These are phyloP conservation scores for Acholoe squamosa DNA, from an alignment of 2,888 invertebrate species.

Conservation along the genomic window DNA sequence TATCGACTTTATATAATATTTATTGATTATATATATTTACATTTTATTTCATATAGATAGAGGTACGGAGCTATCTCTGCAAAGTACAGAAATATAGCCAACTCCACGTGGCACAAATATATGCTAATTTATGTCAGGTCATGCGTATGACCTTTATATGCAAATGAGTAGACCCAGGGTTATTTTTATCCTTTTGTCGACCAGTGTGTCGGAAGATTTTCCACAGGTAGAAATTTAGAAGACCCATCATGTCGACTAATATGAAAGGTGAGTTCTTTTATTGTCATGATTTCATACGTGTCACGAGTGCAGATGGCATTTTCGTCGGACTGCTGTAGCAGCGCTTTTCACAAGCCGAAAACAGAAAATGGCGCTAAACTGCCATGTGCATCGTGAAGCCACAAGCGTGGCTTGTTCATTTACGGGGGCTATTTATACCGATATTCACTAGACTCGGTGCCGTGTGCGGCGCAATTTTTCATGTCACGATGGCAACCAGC, in stretches of 20 bases:
- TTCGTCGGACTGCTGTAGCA: not conserved
- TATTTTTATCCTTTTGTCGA: slow-evolving; percentile 62
- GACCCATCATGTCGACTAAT: slow-evolving; percentile 53
- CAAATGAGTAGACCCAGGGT: slow-evolving; percentile 49
- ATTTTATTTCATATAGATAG: not conserved
- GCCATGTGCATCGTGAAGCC: slow-evolving; percentile 52
- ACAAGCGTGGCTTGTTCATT: slow-evolving; percentile 58
- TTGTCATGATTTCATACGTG: slow-evolving; percentile 13
- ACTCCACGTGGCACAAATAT: slow-evolving; percentile 28
- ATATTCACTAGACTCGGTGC: slow-evolving; percentile 36
- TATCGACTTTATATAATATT: too few species aligned
- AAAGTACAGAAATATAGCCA: slow-evolving; percentile 26
- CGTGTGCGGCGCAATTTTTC: slow-evolving; percentile 30
- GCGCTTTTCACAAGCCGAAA: slow-evolving; percentile 38
- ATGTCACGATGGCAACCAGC: not conserved
- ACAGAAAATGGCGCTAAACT: slow-evolving; percentile 58
- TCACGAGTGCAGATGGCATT: not conserved
- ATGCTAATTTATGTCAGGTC: slow-evolving; percentile 62
- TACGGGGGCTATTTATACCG: slow-evolving; percentile 55
- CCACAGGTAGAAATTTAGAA: slow-evolving; percentile 59
- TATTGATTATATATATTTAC: too few species aligned
- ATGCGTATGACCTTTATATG: slow-evolving; percentile 62
- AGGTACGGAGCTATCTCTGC: too few species aligned
- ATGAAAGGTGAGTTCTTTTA: slow-evolving; percentile 51
- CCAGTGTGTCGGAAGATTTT: slow-evolving; percentile 61